Base-by-base conservation (phyloP, 2,797 vertebrate species). In the Hozukius guyotensis region DNA sequence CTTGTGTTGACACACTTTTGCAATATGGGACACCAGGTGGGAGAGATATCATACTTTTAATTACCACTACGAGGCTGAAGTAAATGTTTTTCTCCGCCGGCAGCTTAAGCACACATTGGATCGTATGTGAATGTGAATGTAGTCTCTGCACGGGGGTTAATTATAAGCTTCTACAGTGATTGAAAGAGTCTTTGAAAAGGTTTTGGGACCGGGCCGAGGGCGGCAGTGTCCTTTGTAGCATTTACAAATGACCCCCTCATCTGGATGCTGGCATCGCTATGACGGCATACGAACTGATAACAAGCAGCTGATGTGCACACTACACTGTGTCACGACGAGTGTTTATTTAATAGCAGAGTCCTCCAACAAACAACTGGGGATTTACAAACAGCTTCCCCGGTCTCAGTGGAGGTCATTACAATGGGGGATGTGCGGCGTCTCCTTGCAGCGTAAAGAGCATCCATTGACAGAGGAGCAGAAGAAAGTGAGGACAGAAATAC, bases 321-420 rank as follows among this genome's bases (percentile, higher is more conserved):
- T 70, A 56, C 85, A 75, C 81, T 73, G 71, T 87, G 81, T 77
- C 77, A 62, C 18, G 31, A 66, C 16, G 32, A 87, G 82, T 88
- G 78, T 87, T 89, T 88, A 84, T 83, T 80, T 87, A 88, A 77
- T 72, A 67, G 78, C 76, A 89, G 86, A 91, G 84, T 86, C 76
- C 79, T 81, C 86, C 82, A 85, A 84, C 82, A 89, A 90, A 92
- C 92, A 92, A 87, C 87, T 72, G 65, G 89, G 92, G 83, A 90
- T 89, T 93, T 85, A 87, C 78, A 84, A 89, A 90, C 89, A 89
- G 88, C 88, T 78, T 82, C 59, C 27, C 56, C 25, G 53, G 87
- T 95, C 95, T 95, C 95, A 60, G 86, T 70, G 93, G 95, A 91
- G 89, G 93, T 96, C 94, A 95, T 96, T 96, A 96, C 84, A 85